A percentile compares a stretch with the other conserved stretches of the same genome.
phyloP scores from a whole-genome alignment of 1,140 invertebrate species.

The Lethocerus indicus region DNA sequence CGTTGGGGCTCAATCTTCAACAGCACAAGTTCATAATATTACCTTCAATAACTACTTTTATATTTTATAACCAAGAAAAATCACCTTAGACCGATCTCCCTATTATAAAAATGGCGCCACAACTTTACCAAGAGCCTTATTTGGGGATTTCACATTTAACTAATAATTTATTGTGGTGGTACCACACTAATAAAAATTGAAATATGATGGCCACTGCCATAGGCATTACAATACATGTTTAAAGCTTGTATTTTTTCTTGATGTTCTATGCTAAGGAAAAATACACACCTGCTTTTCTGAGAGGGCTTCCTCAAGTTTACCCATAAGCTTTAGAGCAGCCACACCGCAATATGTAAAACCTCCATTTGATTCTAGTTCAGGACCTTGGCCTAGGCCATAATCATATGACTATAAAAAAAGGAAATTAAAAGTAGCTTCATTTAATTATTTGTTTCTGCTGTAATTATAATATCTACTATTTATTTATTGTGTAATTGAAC shows the following conservation, averaged over 20 bases:
- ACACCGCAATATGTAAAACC: constrained; percentile 93
- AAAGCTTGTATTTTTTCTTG: background rate
- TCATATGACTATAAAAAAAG: constrained; percentile 66
- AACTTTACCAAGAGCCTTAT: too few relatives aligned
- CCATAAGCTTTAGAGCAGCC: constrained; percentile 68
- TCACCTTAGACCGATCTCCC: too few relatives aligned
- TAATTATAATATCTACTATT: background rate
- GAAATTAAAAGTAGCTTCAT: background rate
- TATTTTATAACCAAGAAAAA: too few relatives aligned
- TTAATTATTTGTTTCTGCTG: background rate
- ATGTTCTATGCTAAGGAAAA: too few relatives aligned
- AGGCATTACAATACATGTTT: background rate
- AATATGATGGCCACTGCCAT: background rate
- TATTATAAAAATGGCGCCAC: too few relatives aligned
- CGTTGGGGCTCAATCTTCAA: too few relatives aligned
- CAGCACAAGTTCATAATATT: too few relatives aligned
- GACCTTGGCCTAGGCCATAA: constrained; percentile 79
- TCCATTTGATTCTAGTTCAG: constrained; percentile 81
- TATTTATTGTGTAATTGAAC: background rate
- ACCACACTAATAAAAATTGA: too few relatives aligned
- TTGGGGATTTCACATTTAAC: too few relatives aligned
- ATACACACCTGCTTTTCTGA: background rate
- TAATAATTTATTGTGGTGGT: too few relatives aligned
- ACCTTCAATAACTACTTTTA: too few relatives aligned
- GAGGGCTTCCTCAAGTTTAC: background rate